phyloP scores from a whole-genome alignment of 2,797 vertebrate genomes.

The Okamejei kenojei region DNA sequence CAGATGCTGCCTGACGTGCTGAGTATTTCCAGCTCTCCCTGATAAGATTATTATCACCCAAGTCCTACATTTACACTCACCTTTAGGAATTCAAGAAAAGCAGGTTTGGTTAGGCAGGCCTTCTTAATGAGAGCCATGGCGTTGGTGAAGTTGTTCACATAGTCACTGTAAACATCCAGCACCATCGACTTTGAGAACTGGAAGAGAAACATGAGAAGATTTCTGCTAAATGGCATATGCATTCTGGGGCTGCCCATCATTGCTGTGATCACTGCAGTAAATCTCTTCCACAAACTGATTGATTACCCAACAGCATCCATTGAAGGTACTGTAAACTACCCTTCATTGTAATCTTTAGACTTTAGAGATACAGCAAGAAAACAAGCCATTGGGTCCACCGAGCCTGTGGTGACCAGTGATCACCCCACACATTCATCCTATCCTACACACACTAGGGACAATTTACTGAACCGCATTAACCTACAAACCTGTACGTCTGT shows the following conservation, averaged over 20 bases:
- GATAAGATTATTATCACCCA: too few relatives aligned
- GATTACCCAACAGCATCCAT: neutral
- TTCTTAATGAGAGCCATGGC: conserved; percentile 94
- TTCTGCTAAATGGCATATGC: neutral
- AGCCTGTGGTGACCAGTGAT: too few relatives aligned
- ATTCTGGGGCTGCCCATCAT: neutral
- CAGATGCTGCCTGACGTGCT: too few relatives aligned
- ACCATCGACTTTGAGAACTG: conserved; percentile 98
- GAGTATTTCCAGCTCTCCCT: too few relatives aligned
- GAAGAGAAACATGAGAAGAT: conserved; percentile 38
- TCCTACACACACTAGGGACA: too few relatives aligned
- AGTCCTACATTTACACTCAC: conserved; percentile 51
- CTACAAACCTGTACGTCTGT: too few relatives aligned
- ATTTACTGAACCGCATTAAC: too few relatives aligned
- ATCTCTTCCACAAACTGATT: neutral
- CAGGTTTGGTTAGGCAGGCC: conserved; percentile 84
- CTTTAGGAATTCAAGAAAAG: conserved; percentile 92
- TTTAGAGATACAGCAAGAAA: too few relatives aligned
- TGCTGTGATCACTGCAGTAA: too few relatives aligned
- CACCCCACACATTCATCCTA: too few relatives aligned
- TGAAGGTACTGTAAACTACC: neutral
- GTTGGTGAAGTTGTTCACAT: conserved; percentile 90
- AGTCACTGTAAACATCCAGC: conserved; percentile 87
- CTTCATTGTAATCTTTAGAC: neutral
- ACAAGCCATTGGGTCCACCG: too few relatives aligned